Evolutionary conservation across 2,797 vertebrate genomes (phyloP).

Genomic region (Melopsittacus undulatus): DNA sequence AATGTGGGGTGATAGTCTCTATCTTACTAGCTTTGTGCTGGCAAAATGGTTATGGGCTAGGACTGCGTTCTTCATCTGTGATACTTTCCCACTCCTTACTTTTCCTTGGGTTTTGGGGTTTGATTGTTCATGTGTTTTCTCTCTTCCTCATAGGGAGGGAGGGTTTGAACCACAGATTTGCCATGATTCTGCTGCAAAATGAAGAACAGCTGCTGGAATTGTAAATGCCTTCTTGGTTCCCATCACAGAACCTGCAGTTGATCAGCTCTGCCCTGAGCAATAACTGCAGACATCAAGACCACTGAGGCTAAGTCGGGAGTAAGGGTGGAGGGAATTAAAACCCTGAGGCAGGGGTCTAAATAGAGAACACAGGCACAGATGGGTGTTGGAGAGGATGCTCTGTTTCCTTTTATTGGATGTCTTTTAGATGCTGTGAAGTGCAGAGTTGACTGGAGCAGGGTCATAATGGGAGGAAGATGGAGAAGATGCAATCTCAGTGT

Average conservation of each 20-base stretch:
- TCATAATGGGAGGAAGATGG: not conserved
- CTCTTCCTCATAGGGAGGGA: not conserved
- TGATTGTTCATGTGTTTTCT: not conserved
- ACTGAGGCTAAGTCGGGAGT: not conserved
- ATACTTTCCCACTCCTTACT: not conserved
- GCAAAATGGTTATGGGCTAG: not conserved
- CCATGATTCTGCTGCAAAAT: slow-evolving; percentile 37
- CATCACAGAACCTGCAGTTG: slow-evolving; percentile 34
- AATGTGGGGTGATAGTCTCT: accelerated
- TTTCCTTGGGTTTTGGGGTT: not conserved
- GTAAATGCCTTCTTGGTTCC: slow-evolving; percentile 43
- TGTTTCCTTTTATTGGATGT: slow-evolving; percentile 14
- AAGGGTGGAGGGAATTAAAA: slow-evolving; percentile 9
- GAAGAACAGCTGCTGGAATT: slow-evolving; percentile 39
- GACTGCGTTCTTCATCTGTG: not conserved
- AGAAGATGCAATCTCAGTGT: not conserved
- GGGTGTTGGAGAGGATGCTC: not conserved
- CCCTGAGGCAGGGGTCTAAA: not conserved
- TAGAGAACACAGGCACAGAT: slow-evolving; percentile 5
- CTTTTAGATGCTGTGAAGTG: not conserved
- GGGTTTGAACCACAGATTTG: slow-evolving; percentile 1
- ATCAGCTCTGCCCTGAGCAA: slow-evolving; percentile 40
- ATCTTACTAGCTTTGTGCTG: accelerated
- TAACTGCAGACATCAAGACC: slow-evolving; percentile 37
- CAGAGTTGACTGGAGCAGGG: not conserved